Conservation (phyloP, 2,888 invertebrate genomes). For the Autographa gamma region DNA sequence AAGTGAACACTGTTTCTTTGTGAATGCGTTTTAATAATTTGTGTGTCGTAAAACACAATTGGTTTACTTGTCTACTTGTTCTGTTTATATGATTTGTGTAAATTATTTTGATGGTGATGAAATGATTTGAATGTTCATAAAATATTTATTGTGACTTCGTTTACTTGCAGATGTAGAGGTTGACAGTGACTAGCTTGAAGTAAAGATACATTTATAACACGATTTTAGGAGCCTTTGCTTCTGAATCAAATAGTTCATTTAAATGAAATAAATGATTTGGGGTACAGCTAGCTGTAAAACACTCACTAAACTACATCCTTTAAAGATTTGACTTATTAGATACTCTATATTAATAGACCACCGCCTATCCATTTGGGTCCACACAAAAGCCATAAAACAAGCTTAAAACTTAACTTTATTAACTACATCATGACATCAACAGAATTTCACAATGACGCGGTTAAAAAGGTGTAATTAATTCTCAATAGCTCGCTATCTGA, state of each 20-base stretch:
- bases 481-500: slow-evolving; percentile 40
- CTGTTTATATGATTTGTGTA: not conserved
- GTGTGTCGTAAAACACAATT: not conserved
- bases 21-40: not conserved
- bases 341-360: not conserved
- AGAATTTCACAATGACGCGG: slow-evolving; percentile 49
- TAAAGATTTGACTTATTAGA: too few species aligned
- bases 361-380: not conserved
- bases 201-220: too few species aligned
- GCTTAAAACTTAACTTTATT: slow-evolving; percentile 45
- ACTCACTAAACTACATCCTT: too few species aligned
- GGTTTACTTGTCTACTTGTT: not conserved
- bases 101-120: too few species aligned
- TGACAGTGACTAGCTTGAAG: too few species aligned
- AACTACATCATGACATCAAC: slow-evolving; percentile 47
- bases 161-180: too few species aligned
- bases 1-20: slow-evolving; percentile 1
- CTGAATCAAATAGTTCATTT: too few species aligned
- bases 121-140: too few species aligned
- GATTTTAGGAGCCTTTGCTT: too few species aligned
- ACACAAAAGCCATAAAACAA: slow-evolving; percentile 39
- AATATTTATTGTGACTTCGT: too few species aligned
- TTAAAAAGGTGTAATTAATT: slow-evolving; percentile 56
- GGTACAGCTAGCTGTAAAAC: too few species aligned
- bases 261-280: too few species aligned